These are phyloP conservation scores for Coracias cyanogaster DNA, from an alignment of 2,797 vertebrate genomes.

Conservation along the genomic window DNA sequence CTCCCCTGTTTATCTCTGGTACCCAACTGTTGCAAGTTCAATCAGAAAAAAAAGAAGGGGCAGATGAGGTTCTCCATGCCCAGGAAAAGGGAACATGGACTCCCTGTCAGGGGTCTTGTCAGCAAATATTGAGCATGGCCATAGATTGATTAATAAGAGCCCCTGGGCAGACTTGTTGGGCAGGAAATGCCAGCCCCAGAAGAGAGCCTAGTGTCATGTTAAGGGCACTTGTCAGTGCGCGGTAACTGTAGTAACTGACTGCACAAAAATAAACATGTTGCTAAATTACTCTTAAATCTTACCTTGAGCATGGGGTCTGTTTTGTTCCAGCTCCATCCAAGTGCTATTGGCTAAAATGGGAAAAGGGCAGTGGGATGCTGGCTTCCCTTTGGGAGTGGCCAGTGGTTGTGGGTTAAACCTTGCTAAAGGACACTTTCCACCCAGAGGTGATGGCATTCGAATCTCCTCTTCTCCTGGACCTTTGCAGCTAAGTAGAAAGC, in stretches of 20 bases:
- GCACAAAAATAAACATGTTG: not conserved
- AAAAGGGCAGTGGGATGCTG: not conserved
- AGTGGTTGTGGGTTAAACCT: not conserved
- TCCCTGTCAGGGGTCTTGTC: rapidly evolving
- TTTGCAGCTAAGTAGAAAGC: not conserved
- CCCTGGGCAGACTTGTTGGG: not conserved
- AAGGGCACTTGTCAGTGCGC: not conserved
- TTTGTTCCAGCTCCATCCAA: not conserved
- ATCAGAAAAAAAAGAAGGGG: rapidly evolving
- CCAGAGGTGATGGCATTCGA: not conserved
- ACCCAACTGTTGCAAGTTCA: not conserved
- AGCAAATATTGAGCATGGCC: not conserved
- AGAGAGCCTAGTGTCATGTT: not conserved
- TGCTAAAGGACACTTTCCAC: not conserved
- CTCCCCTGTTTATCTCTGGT: not conserved
- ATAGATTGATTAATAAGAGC: not conserved
- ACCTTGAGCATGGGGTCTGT: rapidly evolving
- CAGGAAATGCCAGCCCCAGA: not conserved
- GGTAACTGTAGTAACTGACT: not conserved
- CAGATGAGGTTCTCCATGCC: not conserved
- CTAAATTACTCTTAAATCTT: conserved; percentile 2
- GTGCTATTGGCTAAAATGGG: rapidly evolving
- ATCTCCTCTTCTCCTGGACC: not conserved
- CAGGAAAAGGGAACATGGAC: rapidly evolving
- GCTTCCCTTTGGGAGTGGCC: not conserved